These are phyloP conservation scores for Steinernema carpocapsae DNA, from an alignment of 2,888 invertebrate genomes.

Conservation along the genomic window DNA sequence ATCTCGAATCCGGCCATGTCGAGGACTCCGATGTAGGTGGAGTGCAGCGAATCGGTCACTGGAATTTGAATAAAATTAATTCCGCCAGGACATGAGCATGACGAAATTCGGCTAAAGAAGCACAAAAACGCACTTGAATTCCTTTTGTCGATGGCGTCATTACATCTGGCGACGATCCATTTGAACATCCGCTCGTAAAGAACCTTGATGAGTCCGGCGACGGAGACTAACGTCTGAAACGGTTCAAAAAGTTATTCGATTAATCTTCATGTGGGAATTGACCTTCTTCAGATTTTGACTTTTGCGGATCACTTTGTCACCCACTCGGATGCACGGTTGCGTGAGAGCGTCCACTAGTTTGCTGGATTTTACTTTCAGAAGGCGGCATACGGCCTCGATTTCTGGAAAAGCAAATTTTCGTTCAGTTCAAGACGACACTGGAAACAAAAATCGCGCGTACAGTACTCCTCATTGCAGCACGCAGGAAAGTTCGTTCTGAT, in stretches of 20 bases:
- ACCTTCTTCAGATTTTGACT: slow-evolving; percentile 72
- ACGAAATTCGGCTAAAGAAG: slow-evolving; percentile 13
- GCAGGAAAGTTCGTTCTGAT: no score
- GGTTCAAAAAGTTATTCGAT: no score
- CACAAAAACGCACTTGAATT: slow-evolving; percentile 26
- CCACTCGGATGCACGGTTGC: slow-evolving; percentile 72
- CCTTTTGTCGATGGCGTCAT: slow-evolving; percentile 48
- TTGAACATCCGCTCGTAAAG: slow-evolving; percentile 64
- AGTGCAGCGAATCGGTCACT: slow-evolving; percentile 26
- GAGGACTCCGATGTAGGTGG: slow-evolving; percentile 63
- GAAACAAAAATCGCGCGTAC: no score
- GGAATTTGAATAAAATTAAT: slow-evolving; percentile 15
- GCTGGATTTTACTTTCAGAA: slow-evolving; percentile 54
- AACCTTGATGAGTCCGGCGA: slow-evolving; percentile 62
- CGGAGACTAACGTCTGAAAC: slow-evolving; percentile 47
- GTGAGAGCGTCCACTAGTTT: slow-evolving; percentile 70
- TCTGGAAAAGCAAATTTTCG: no score
- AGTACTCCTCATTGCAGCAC: no score
- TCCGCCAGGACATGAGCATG: not conserved
- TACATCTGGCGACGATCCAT: slow-evolving; percentile 62
- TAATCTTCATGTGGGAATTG: slow-evolving; percentile 3
- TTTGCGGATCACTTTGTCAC: slow-evolving; percentile 71
- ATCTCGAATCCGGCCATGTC: slow-evolving; percentile 69
- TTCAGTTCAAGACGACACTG: no score
- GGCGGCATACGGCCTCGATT: slow-evolving; percentile 55